Conservation (phyloP, 2,797 vertebrate species). For the Anomalospiza imberbis region DNA sequence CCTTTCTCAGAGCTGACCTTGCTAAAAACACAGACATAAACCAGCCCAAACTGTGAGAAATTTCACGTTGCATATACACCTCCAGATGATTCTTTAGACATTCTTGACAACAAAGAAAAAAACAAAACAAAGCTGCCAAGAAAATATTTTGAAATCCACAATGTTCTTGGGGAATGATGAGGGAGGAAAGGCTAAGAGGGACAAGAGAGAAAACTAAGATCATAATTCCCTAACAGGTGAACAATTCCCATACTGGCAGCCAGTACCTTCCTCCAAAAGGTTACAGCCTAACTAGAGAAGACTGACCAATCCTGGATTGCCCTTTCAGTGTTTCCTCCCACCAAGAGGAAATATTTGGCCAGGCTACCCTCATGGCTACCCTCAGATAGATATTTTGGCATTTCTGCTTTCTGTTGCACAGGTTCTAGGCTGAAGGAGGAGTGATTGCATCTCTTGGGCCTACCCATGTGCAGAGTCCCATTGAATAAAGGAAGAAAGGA, state of each 20-base stretch:
- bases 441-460: not conserved
- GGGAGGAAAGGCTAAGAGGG: not conserved
- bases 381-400: not conserved
- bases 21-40: not conserved
- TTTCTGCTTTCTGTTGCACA: not conserved
- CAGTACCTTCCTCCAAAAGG: not conserved
- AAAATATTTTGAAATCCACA: not conserved
- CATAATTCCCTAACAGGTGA: not conserved
- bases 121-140: not conserved
- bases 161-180: not conserved
- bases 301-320: not conserved
- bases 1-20: constrained; percentile 9
- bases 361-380: not conserved
- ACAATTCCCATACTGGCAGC: not conserved
- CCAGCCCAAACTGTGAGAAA: not conserved
- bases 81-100: not conserved
- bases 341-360: not conserved
- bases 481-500: not conserved
- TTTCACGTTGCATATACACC: not conserved
- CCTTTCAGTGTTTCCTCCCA: not conserved
- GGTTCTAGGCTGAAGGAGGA: not conserved
- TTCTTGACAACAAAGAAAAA: not conserved
- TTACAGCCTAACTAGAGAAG: not conserved
- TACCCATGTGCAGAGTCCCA: not conserved
- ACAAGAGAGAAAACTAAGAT: not conserved